phyloP scores from a whole-genome alignment of 2,797 vertebrate species.

The Scleropages formosus region DNA sequence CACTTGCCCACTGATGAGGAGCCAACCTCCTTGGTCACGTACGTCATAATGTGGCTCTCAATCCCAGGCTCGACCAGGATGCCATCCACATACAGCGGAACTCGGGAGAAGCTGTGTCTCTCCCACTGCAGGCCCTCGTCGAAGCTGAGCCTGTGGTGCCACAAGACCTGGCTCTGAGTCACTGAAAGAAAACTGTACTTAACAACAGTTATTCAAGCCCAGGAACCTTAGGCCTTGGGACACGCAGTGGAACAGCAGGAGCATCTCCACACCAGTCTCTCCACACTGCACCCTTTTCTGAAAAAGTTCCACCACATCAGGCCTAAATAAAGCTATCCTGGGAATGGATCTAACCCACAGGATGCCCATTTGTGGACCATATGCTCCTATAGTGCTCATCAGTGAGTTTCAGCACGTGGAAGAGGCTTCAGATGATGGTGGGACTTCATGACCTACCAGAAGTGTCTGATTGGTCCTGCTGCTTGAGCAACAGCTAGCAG shows the following conservation, averaged over 20 bases:
- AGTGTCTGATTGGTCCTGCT: slow-evolving; percentile 77
- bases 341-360: not conserved
- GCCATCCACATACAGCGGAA: slow-evolving; percentile 90
- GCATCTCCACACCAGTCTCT: not conserved
- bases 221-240: too few relatives aligned
- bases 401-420: not conserved
- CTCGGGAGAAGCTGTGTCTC: slow-evolving; percentile 86
- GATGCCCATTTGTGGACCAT: not conserved
- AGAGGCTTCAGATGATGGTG: not conserved
- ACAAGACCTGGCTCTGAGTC: slow-evolving; percentile 25
- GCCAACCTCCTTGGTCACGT: slow-evolving; percentile 59
- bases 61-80: slow-evolving; percentile 91
- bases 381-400: not conserved
- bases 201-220: too few relatives aligned
- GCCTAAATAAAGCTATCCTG: not conserved
- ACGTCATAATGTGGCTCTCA: slow-evolving; percentile 96
- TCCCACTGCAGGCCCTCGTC: slow-evolving; percentile 92
- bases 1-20: too few relatives aligned
- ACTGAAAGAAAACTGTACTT: too few relatives aligned
- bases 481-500: slow-evolving; percentile 87
- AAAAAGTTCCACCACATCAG: too few relatives aligned
- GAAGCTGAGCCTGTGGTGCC: slow-evolving; percentile 82
- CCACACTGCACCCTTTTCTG: slow-evolving; percentile 18
- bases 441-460: slow-evolving; percentile 79
- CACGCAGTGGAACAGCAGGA: too few relatives aligned